phyloP scores from a whole-genome alignment of 2,888 invertebrate species.

The Lycia hirtaria region DNA sequence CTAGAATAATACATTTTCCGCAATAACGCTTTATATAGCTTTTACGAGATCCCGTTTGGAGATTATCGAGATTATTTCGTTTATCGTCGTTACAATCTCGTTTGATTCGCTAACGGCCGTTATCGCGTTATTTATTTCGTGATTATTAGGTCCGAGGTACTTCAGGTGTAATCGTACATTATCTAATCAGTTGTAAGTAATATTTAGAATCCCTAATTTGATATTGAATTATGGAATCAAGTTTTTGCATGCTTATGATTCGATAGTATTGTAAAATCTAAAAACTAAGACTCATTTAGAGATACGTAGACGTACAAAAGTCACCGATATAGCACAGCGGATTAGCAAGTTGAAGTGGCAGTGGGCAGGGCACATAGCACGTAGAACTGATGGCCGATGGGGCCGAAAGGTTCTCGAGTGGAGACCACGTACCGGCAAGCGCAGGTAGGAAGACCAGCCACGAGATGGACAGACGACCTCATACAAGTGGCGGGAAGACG shows the following conservation, averaged over 20 bases:
- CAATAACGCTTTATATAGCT: conserved; percentile 47
- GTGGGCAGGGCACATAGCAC: too few species aligned
- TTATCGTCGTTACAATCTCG: conserved; percentile 39
- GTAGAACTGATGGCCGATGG: too few species aligned
- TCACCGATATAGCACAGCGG: too few species aligned
- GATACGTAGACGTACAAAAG: too few species aligned
- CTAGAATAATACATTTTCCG: conserved; percentile 16
- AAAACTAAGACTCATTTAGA: too few species aligned
- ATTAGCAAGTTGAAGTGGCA: too few species aligned
- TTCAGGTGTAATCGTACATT: conserved; percentile 22
- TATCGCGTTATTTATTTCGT: conserved; percentile 41
- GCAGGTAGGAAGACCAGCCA: too few species aligned
- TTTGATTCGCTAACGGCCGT: conserved; percentile 34
- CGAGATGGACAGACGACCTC: too few species aligned
- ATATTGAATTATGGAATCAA: conserved; percentile 20
- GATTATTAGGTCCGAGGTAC: conserved; percentile 25
- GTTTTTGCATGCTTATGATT: conserved; percentile 1
- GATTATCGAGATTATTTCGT: conserved; percentile 40
- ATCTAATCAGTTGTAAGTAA: conserved; percentile 17
- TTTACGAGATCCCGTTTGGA: conserved; percentile 16
- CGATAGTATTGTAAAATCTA: not conserved
- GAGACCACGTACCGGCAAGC: too few species aligned
- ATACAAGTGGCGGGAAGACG: too few species aligned
- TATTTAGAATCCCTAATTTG: conserved; percentile 3
- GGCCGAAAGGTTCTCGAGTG: too few species aligned